Evolutionary conservation across 2,113 vertebrate genomes (phyloP).

Genomic region (Romanogobio albipinnatus): DNA sequence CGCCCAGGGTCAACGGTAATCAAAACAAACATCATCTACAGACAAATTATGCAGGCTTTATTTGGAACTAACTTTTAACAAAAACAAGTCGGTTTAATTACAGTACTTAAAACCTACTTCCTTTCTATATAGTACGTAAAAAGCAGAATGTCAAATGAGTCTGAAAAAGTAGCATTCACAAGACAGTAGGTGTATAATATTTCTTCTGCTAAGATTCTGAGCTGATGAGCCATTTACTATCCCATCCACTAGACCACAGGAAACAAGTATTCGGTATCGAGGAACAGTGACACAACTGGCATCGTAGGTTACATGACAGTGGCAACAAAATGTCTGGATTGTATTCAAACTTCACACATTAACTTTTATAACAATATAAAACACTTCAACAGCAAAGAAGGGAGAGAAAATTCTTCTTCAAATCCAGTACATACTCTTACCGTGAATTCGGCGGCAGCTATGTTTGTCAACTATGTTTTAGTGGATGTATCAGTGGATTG

Average conservation of each 20-base stretch:
- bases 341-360: background rate
- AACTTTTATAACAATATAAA: background rate
- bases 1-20: background rate
- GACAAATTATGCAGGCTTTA: background rate
- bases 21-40: background rate
- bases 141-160: too few species aligned
- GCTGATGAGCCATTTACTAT: background rate
- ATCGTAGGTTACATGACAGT: background rate
- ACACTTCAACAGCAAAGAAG: background rate
- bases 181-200: background rate
- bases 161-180: background rate
- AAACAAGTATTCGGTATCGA: background rate
- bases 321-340: background rate
- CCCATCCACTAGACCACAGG: background rate
- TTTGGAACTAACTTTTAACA: background rate
- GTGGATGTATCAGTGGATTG: background rate
- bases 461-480: too few species aligned
- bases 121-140: too few species aligned
- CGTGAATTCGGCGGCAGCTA: too few species aligned
- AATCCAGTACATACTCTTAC: background rate
- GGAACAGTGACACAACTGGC: background rate
- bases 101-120: too few species aligned
- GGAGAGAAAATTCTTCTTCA: background rate
- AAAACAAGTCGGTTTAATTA: too few species aligned
- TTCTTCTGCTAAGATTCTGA: too few species aligned